Evolutionary conservation across 35 echinoderm and acorn worm species (phyloP).

Genomic region (Amphiura filiformis): DNA sequence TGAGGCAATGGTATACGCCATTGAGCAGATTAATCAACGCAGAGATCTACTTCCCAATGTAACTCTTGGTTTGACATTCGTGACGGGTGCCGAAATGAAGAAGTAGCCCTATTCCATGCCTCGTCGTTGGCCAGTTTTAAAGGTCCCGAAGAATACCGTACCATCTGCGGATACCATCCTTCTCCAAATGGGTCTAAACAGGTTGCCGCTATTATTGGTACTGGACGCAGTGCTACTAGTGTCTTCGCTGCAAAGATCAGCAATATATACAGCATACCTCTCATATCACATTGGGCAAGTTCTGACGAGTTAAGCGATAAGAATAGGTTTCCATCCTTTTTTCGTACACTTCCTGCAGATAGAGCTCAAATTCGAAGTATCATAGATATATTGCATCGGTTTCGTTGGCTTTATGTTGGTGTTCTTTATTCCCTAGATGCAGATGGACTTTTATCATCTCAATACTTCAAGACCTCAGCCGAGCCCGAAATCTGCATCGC

Average conservation of each 20-base stretch:
- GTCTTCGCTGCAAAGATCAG: background rate
- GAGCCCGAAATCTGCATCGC: no score
- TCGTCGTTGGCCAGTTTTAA: no score
- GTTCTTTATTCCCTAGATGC: background rate
- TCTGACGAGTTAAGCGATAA: background rate
- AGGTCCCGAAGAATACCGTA: no score
- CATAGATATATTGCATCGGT: background rate
- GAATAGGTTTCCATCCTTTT: background rate
- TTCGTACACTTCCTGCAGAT: background rate
- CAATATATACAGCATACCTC: background rate
- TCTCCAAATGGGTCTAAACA: no score
- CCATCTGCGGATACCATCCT: no score
- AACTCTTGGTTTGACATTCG: no score
- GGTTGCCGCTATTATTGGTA: no score
- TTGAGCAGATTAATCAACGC: no score
- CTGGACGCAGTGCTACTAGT: conserved; percentile 5
- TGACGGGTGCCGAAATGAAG: no score
- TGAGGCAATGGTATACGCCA: no score
- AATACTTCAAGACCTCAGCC: background rate
- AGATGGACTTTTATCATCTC: background rate
- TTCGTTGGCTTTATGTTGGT: background rate
- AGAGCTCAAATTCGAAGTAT: background rate
- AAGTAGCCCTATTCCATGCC: no score
- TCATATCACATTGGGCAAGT: background rate
- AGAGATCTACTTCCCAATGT: no score